These are phyloP conservation scores for Alcedo atthis DNA, from an alignment of 2,797 vertebrate species.

Conservation along the genomic window DNA sequence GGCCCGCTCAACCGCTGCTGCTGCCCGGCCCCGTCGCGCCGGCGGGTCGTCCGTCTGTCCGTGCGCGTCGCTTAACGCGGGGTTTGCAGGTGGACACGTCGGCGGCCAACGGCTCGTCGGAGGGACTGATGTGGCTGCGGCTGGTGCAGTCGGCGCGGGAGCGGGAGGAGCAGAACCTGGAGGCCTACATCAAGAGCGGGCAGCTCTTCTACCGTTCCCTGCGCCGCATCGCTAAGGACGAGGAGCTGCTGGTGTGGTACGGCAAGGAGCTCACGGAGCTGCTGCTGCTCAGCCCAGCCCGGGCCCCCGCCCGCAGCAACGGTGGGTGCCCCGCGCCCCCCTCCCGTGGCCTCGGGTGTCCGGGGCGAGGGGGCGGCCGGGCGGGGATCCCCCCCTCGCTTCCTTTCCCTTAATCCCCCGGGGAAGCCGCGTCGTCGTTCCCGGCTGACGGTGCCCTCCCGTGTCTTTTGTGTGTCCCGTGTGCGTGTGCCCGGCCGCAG, in stretches of 20 bases:
- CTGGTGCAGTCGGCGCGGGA: constrained; percentile 94
- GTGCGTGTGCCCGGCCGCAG: constrained; percentile 61
- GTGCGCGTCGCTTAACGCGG: neutral
- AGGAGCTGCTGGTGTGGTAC: constrained; percentile 97
- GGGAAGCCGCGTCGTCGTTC: too few species aligned
- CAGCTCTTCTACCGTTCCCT: constrained; percentile 96
- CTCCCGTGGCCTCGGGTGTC: neutral
- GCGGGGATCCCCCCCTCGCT: neutral
- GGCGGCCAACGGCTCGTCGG: constrained; percentile 91
- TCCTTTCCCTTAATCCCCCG: neutral
- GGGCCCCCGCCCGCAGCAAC: constrained; percentile 81
- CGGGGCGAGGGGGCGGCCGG: neutral
- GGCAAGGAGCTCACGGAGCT: constrained; percentile 93
- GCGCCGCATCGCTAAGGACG: constrained; percentile 94
- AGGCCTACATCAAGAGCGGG: constrained; percentile 96
- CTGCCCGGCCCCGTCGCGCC: neutral
- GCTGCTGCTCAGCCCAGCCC: constrained; percentile 86
- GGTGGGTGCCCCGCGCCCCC: constrained; percentile 73
- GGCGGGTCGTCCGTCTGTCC: neutral
- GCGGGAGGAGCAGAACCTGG: constrained; percentile 94
- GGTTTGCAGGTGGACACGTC: constrained; percentile 92
- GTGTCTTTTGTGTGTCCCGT: neutral
- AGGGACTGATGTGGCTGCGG: constrained; percentile 95
- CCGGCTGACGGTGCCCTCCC: neutral
- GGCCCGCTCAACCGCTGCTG: neutral